Conservation (phyloP, 2,113 vertebrate genomes). For the Microcebus lehilahytsara region DNA sequence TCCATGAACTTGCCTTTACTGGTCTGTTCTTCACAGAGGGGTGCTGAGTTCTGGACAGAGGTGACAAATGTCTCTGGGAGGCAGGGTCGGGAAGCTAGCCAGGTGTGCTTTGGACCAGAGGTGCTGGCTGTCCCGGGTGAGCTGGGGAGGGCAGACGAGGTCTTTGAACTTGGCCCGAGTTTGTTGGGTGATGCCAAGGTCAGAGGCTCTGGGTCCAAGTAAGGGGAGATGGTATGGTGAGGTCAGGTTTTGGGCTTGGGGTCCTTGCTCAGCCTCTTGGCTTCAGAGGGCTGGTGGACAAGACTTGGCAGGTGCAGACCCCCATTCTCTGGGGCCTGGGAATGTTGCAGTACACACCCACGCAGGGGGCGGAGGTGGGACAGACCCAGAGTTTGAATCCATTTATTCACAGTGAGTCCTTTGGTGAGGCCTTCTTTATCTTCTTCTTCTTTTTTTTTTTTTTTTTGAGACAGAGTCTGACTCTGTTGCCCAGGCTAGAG, state of each 20-base stretch:
- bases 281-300: background rate
- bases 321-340: background rate
- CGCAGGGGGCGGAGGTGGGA: no score
- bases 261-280: background rate
- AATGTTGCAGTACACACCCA: background rate
- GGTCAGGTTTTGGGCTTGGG: background rate
- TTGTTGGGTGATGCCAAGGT: background rate
- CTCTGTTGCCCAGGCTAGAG: no score
- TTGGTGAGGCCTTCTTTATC: no score
- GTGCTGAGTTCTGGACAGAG: background rate
- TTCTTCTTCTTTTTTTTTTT: no score
- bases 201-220: background rate
- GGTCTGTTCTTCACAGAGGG: conserved; percentile 69
- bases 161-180: background rate
- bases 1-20: conserved; percentile 78
- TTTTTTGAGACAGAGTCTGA: no score
- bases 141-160: background rate
- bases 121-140: background rate
- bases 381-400: background rate
- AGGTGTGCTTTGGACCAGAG: background rate
- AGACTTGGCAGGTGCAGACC: background rate
- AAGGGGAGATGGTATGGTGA: background rate
- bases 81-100: background rate
- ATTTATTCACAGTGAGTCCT: background rate
- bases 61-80: conserved; percentile 42